Evolutionary conservation across 2,113 vertebrate genomes (phyloP).

Genomic region (Cebidichthys violaceus): DNA sequence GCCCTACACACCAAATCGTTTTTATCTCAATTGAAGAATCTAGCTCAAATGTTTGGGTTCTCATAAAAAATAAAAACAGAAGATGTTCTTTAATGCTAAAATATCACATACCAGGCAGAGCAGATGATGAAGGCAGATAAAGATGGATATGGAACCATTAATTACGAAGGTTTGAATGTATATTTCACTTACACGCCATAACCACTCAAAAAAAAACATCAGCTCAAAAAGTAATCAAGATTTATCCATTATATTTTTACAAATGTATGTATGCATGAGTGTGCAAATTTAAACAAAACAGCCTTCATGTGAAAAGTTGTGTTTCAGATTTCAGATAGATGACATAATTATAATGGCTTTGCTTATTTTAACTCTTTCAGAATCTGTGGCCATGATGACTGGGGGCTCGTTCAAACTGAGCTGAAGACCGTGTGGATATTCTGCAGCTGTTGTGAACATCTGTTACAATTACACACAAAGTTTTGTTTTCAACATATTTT

Average conservation of each 20-base stretch:
- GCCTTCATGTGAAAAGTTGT: background rate
- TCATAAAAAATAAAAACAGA: background rate
- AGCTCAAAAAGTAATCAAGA: background rate
- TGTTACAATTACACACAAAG: slow-evolving; percentile 6
- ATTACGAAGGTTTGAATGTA: slow-evolving; percentile 75
- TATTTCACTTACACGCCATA: background rate
- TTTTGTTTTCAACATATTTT: background rate
- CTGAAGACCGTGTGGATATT: slow-evolving; percentile 42
- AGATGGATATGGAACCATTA: slow-evolving; percentile 79
- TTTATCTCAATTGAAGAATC: background rate
- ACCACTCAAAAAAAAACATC: background rate
- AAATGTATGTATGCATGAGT: background rate
- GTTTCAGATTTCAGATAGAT: background rate
- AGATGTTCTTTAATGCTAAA: background rate
- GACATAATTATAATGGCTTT: background rate
- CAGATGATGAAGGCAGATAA: slow-evolving; percentile 83
- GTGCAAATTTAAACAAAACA: background rate
- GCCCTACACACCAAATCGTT: background rate
- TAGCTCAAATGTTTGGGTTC: background rate
- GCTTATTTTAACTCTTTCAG: slow-evolving; percentile 58
- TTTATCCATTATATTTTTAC: background rate
- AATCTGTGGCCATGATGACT: slow-evolving; percentile 83
- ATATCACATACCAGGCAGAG: slow-evolving; percentile 73
- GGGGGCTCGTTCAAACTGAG: slow-evolving; percentile 83
- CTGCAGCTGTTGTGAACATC: background rate